These are phyloP conservation scores for Crambe crambe DNA, from an alignment of 37 sponge, comb jelly and placozoan species.

Conservation along the genomic window DNA sequence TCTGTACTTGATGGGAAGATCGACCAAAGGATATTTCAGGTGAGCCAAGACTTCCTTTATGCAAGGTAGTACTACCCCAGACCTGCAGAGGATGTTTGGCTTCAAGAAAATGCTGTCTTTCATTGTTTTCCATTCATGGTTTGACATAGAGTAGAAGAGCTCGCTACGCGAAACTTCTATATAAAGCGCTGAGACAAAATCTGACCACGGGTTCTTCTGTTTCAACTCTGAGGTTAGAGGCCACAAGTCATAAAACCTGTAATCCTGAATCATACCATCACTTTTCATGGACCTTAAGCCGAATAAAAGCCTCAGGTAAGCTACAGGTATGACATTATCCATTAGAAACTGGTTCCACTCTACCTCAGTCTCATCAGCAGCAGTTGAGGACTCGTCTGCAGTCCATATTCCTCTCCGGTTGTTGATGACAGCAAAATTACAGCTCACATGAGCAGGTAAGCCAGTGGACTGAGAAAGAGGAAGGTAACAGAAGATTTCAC, in stretches of 20 bases:
- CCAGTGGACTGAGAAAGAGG: constrained; percentile 50
- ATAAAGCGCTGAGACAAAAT: neutral
- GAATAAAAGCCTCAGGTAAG: constrained; percentile 32
- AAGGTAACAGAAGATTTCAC: constrained; percentile 50
- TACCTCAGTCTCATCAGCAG: neutral
- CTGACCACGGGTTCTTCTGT: constrained; percentile 30
- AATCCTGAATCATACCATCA: neutral
- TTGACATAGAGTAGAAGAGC: constrained; percentile 33
- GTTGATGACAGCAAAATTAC: constrained; percentile 63
- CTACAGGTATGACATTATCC: constrained; percentile 28
- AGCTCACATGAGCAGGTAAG: constrained; percentile 68
- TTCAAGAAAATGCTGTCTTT: constrained; percentile 18
- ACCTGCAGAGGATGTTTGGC: constrained; percentile 18
- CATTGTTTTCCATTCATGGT: constrained; percentile 10
- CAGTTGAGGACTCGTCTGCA: neutral
- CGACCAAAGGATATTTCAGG: constrained; percentile 29
- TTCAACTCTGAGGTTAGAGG: constrained; percentile 28
- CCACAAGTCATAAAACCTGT: constrained; percentile 32
- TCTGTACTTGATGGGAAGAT: constrained; percentile 32
- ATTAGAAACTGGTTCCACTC: constrained; percentile 50
- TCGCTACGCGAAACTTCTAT: neutral
- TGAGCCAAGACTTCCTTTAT: neutral
- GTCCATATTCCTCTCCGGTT: constrained; percentile 77
- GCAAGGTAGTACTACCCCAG: neutral
- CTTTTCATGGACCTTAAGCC: neutral